phyloP scores from a whole-genome alignment of 2,797 vertebrate genomes.

The Botia kubotai region DNA sequence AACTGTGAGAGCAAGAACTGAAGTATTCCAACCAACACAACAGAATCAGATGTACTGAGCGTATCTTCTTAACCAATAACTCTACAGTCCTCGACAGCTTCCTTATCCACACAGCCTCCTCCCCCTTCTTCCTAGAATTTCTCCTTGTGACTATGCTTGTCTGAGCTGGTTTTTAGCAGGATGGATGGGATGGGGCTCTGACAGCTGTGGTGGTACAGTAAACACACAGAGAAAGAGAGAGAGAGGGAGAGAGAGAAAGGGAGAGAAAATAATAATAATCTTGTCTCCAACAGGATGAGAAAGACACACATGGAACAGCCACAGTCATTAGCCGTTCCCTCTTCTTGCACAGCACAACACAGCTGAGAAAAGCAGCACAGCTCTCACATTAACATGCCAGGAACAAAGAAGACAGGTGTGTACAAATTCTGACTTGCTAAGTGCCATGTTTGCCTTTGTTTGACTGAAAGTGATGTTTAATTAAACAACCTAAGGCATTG shows the following conservation, averaged over 20 bases:
- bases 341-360: constrained; percentile 6
- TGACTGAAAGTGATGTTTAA: not conserved
- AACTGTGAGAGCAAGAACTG: constrained; percentile 6
- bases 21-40: not conserved
- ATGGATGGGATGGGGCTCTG: constrained; percentile 57
- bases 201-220: constrained; percentile 56
- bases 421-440: not conserved
- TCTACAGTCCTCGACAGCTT: constrained; percentile 27
- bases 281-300: constrained; percentile 56
- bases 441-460: not conserved
- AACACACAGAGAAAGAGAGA: constrained; percentile 14
- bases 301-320: constrained; percentile 29
- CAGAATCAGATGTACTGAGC: not conserved
- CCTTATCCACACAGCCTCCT: constrained; percentile 18
- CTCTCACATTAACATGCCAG: constrained; percentile 23
- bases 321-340: constrained; percentile 1
- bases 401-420: constrained; percentile 30
- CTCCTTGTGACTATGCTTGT: constrained; percentile 21
- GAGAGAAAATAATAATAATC: constrained; percentile 58
- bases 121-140: constrained; percentile 46
- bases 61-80: constrained; percentile 35
- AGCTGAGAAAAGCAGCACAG: constrained; percentile 27
- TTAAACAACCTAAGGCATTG: not conserved
- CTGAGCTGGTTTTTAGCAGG: constrained; percentile 51
- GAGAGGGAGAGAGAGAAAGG: not conserved